Evolutionary conservation across 2,888 invertebrate species (phyloP).

Genomic region (Nomada ruficornis): DNA sequence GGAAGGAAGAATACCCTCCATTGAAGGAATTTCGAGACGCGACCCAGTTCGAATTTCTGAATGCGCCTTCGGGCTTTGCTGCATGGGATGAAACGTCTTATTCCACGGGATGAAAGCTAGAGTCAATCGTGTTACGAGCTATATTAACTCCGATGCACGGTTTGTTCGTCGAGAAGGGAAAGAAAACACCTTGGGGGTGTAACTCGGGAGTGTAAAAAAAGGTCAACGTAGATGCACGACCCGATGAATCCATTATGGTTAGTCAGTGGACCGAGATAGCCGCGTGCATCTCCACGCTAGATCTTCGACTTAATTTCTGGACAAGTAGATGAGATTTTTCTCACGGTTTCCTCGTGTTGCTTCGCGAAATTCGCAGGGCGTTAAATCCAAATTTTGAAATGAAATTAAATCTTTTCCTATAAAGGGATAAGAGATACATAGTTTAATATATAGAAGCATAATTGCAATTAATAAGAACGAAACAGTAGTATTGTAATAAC

Average conservation of each 20-base stretch:
- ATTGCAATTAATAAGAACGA: too few relatives aligned
- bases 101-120: constrained; percentile 30
- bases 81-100: constrained; percentile 38
- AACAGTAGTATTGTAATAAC: too few relatives aligned
- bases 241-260: constrained; percentile 54
- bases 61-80: constrained; percentile 40
- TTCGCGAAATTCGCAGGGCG: not conserved
- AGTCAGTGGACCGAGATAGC: constrained; percentile 53
- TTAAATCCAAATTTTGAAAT: too few relatives aligned
- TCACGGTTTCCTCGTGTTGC: constrained; percentile 32
- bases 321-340: constrained; percentile 24
- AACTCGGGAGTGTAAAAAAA: constrained; percentile 24
- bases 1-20: constrained; percentile 38
- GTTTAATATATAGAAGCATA: too few relatives aligned
- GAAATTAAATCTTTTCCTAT: not conserved
- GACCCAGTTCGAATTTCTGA: constrained; percentile 71
- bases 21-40: constrained; percentile 69
- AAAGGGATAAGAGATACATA: not conserved
- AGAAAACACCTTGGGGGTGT: not conserved
- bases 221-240: constrained; percentile 41
- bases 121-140: constrained; percentile 36
- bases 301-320: constrained; percentile 60
- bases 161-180: constrained; percentile 34
- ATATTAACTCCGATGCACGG: constrained; percentile 47
- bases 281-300: constrained; percentile 32